These are phyloP conservation scores for Ormyrus thymus DNA, from an alignment of 2,888 invertebrate species.

Conservation along the genomic window DNA sequence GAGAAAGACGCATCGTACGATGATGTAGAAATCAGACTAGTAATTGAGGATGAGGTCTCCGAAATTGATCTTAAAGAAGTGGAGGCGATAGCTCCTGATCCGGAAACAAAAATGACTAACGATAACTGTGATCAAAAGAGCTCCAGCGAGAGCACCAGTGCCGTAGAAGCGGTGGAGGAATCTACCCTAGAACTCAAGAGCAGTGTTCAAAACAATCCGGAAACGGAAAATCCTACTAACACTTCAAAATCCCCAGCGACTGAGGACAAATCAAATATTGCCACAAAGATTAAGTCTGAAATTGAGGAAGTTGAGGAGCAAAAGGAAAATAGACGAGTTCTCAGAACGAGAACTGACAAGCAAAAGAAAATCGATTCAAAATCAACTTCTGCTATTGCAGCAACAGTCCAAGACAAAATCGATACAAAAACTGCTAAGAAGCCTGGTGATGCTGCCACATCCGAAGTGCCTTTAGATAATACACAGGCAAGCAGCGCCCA, in stretches of 20 bases:
- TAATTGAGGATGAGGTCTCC: conserved; percentile 47
- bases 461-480: conserved; percentile 51
- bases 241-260: conserved; percentile 3
- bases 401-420: conserved; percentile 38
- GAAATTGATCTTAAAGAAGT: not conserved
- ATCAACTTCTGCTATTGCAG: conserved; percentile 11
- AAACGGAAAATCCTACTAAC: not conserved
- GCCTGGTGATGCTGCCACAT: conserved; percentile 44
- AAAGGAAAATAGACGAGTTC: conserved; percentile 44
- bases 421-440: conserved; percentile 42
- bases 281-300: conserved; percentile 30
- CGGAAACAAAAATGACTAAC: conserved; percentile 28
- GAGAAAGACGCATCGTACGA: conserved; percentile 35
- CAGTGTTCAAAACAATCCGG: not conserved
- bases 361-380: conserved; percentile 44
- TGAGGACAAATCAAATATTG: conserved; percentile 53
- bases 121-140: conserved; percentile 55
- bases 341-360: conserved; percentile 51
- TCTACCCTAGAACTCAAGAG: not conserved
- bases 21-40: conserved; percentile 47
- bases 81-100: not conserved
- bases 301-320: conserved; percentile 40
- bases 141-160: conserved; percentile 10
- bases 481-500: conserved; percentile 14
- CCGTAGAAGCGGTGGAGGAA: conserved; percentile 34